Evolutionary conservation across 2,113 vertebrate species (phyloP).

Genomic region (Meles meles): DNA sequence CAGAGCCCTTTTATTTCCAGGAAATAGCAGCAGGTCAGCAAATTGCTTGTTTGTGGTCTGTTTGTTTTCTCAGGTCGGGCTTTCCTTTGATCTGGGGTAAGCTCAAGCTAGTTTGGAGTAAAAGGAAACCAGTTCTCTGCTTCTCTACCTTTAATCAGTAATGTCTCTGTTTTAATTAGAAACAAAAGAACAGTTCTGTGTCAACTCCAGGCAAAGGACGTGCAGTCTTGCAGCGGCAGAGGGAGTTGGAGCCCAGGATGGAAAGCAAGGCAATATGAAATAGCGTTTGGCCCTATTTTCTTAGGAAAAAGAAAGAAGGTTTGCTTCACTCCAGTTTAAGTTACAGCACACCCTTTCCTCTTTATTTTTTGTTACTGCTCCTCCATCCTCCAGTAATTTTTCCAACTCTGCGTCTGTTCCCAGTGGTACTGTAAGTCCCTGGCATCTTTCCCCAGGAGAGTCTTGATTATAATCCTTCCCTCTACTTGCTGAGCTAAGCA

Average conservation of each 20-base stretch:
- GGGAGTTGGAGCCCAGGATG: neutral
- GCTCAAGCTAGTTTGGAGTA: conserved; percentile 46
- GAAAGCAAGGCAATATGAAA: conserved; percentile 17
- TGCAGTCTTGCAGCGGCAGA: neutral
- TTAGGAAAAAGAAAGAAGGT: neutral
- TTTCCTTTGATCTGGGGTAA: conserved; percentile 47
- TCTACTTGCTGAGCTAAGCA: neutral
- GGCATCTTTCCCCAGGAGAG: neutral
- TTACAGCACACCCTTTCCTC: conserved; percentile 13
- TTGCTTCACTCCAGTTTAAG: neutral
- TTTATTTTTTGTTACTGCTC: neutral
- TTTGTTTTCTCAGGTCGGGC: conserved; percentile 39
- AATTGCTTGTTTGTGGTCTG: conserved; percentile 29
- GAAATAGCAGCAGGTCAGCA: conserved; percentile 27
- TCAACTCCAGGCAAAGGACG: conserved; percentile 11
- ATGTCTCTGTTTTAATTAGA: conserved; percentile 55
- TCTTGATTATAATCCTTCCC: neutral
- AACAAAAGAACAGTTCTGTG: conserved; percentile 14
- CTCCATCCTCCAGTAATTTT: neutral
- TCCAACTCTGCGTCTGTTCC: neutral
- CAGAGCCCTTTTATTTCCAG: neutral
- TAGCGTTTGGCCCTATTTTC: neutral
- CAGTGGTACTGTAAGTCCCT: neutral
- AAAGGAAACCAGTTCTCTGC: conserved; percentile 29
- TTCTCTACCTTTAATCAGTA: conserved; percentile 49